phyloP scores from a whole-genome alignment of 2,888 invertebrate genomes.

The Deilephila elpenor region DNA sequence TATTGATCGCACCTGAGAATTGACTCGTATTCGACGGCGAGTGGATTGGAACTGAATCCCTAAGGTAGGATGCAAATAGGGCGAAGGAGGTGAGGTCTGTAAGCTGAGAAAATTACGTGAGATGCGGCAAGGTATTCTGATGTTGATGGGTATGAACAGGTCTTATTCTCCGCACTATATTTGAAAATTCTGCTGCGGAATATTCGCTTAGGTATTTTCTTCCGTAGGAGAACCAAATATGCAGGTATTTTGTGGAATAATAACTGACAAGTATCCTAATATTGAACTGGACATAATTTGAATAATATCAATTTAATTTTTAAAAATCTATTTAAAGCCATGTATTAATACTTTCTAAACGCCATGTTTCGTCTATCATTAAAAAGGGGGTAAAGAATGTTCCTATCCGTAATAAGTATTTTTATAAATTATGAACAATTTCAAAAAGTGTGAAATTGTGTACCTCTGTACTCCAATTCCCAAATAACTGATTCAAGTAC shows the following conservation, averaged over 20 bases:
- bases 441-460: too few relatives aligned
- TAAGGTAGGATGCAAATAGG: constrained; percentile 46
- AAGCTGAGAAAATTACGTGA: constrained; percentile 44
- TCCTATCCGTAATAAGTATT: neutral
- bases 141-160: neutral
- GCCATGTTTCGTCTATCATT: too few relatives aligned
- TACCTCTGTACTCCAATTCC: too few relatives aligned
- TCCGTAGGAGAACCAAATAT: neutral
- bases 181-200: neutral
- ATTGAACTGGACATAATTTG: too few relatives aligned
- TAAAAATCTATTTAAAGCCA: too few relatives aligned
- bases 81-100: constrained; percentile 34
- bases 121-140: constrained; percentile 32
- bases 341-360: too few relatives aligned
- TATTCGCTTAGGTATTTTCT: too few relatives aligned
- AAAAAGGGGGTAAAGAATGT: too few relatives aligned
- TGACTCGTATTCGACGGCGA: constrained; percentile 10
- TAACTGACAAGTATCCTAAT: too few relatives aligned
- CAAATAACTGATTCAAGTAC: neutral
- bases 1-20: constrained; percentile 13
- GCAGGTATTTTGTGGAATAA: too few relatives aligned
- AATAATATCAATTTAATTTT: too few relatives aligned
- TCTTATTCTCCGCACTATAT: neutral
- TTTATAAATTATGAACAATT: neutral
- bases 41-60: constrained; percentile 45